Evolutionary conservation across 2,888 invertebrate species (phyloP).

Genomic region (Parnassius orleans): DNA sequence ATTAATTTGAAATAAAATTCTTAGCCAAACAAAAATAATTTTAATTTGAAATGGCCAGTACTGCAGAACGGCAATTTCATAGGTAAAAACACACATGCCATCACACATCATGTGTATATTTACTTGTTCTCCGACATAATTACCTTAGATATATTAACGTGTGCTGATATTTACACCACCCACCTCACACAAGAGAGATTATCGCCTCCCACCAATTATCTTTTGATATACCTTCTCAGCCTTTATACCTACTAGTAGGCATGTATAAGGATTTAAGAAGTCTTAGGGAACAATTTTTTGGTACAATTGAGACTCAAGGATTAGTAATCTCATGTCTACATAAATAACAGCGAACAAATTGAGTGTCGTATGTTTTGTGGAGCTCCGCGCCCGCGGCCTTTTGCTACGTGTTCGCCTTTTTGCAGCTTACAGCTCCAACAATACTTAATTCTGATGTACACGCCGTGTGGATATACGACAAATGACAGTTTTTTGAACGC

Average conservation of each 20-base stretch:
- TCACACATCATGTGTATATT: no score
- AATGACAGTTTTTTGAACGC: constrained; percentile 26
- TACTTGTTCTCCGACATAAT: no score
- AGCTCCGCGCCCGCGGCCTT: constrained; percentile 62
- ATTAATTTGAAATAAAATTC: no score
- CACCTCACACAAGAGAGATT: constrained; percentile 29
- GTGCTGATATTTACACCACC: constrained; percentile 9
- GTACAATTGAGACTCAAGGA: constrained; percentile 53
- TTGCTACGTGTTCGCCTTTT: constrained; percentile 61
- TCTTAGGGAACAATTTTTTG: constrained; percentile 49
- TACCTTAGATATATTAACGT: background rate
- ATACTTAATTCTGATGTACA: constrained; percentile 46
- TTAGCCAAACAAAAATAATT: no score
- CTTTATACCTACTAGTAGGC: constrained; percentile 7
- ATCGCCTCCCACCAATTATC: constrained; percentile 27
- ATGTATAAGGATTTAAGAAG: constrained; percentile 23
- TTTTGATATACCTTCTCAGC: constrained; percentile 14
- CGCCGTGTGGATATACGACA: constrained; percentile 28
- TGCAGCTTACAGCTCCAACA: constrained; percentile 54
- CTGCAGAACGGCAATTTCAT: no score
- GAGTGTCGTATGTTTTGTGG: constrained; percentile 54
- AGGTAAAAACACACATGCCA: no score
- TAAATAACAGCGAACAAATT: constrained; percentile 65
- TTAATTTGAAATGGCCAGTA: no score
- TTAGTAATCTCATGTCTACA: constrained; percentile 47